phyloP scores from a whole-genome alignment of 1,140 invertebrate species.

The Rhyacophila brunnea region DNA sequence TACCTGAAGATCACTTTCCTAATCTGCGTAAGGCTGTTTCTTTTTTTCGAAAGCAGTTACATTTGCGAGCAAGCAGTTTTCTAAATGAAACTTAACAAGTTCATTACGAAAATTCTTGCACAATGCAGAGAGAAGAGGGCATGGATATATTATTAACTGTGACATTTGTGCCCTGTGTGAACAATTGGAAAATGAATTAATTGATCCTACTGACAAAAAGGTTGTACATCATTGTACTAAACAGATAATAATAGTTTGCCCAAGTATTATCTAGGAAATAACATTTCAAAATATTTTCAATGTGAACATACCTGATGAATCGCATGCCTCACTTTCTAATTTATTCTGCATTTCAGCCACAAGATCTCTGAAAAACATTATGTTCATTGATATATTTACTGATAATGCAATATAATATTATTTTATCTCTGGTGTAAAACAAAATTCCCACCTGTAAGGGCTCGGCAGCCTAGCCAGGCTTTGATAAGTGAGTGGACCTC shows the following conservation, averaged over 20 bases:
- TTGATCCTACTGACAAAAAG: no score
- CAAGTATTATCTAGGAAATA: not conserved
- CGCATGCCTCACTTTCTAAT: conserved; percentile 47
- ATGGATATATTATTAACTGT: no score
- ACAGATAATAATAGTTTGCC: not conserved
- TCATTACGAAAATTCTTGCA: no score
- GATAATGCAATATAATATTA: conserved; percentile 7
- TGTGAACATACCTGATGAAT: conserved; percentile 48
- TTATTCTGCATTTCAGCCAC: conserved; percentile 50
- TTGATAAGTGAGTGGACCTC: conserved; percentile 79
- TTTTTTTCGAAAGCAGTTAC: no score
- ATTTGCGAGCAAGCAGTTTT: no score
- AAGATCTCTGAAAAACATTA: conserved; percentile 45
- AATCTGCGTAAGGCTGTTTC: no score
- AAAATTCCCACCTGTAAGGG: conserved; percentile 61
- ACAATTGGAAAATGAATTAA: no score
- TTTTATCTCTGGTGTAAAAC: no score
- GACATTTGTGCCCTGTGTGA: no score
- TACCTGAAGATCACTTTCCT: no score
- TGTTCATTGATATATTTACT: conserved; percentile 11
- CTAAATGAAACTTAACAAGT: no score
- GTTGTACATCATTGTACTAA: not conserved
- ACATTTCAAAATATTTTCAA: not conserved
- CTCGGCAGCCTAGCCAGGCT: conserved; percentile 78
- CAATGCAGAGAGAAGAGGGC: no score